phyloP scores from a whole-genome alignment of 2,797 vertebrate species.

The Clamator glandarius region DNA sequence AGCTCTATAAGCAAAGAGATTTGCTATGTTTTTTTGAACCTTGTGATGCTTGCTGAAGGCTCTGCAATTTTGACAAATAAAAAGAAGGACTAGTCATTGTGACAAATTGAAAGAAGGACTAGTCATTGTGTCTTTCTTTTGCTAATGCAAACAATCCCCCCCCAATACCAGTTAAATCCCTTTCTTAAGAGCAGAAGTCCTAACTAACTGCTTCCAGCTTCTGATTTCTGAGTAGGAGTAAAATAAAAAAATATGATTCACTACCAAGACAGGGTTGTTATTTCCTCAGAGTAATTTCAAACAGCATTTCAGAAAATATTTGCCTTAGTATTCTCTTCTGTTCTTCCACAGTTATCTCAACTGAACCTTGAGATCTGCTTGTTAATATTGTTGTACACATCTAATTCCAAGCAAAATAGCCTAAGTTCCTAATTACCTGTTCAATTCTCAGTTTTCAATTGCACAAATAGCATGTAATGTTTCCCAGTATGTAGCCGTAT shows the following conservation, averaged over 20 bases:
- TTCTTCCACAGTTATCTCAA: not conserved
- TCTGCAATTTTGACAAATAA: not conserved
- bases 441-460: constrained; percentile 31
- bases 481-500: constrained; percentile 13
- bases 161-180: not conserved
- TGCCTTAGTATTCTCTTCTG: not conserved
- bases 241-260: not conserved
- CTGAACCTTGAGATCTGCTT: not conserved
- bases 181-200: not conserved
- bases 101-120: not conserved
- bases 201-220: not conserved
- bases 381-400: not conserved
- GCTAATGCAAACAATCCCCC: not conserved
- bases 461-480: constrained; percentile 27
- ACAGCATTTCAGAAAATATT: not conserved
- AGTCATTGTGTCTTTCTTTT: not conserved
- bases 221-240: not conserved
- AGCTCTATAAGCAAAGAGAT: not conserved
- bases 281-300: not conserved
- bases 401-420: not conserved
- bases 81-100: not conserved
- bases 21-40: not conserved
- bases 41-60: not conserved
- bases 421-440: not conserved
- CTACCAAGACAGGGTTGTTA: not conserved